Evolutionary conservation across 2,888 invertebrate genomes (phyloP), one percentile per base, ranked within the genome.

Genomic region (Agonopterix arenella): DNA sequence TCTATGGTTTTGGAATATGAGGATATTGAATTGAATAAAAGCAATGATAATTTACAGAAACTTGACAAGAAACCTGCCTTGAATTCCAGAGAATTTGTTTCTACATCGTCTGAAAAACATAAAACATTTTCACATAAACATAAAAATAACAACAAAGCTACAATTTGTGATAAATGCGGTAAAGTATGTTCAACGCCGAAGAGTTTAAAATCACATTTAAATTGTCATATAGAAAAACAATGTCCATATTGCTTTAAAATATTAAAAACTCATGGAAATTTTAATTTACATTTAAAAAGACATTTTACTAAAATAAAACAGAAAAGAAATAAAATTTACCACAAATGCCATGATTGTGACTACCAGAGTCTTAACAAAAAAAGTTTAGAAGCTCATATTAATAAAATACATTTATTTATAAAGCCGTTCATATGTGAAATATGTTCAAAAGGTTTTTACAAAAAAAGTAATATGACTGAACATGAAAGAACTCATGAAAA

Each of bases 361-460:
- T 82, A 77, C 45, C 60, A 51, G 48, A 74, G 70, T 16, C 11
- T 66, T 0, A 73, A 70, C 54, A 80, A 76, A 52, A 54, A 54
- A 5, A 70, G 70, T 8, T 54, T 82, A 8, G 66, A 78, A 49
- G 78, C 75, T 0, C 83, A 83, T 52, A 68, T 67, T 1, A 80
- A 82, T 47, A 81, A 76, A 57, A 52, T 55, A 0, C 82, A 83
- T 59, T 61, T 80, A 36, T 52, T 65, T 28, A 54, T 63, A 2
- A 59, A 73, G 43, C 80, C 81, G 0, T 70, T 66, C 48, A 49
- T 60, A 1, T 83, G 83, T 48, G 45, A 66, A 2, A 54, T 68
- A 46, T 83, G 83, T 53, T 54, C 49, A 11, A 82, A 78, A 70
- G 66, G 70, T 0, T 82, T 80, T 54, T 80, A 70, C 43, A 77